Base-by-base conservation (phyloP, 2,888 invertebrate genomes). In the Cremastinae sp. region DNA sequence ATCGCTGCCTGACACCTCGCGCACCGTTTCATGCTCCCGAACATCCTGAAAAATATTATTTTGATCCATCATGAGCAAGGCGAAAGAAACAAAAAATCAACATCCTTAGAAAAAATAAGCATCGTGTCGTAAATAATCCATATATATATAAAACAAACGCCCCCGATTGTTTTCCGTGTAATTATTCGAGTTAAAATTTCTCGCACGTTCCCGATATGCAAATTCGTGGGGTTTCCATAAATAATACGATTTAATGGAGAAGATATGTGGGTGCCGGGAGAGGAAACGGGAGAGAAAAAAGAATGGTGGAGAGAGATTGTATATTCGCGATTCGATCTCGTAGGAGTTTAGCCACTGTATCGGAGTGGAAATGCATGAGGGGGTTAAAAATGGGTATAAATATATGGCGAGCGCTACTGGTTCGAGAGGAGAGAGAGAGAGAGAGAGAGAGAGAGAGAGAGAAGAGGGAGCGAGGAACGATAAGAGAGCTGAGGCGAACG, bases 1-100 rank as follows among this genome's bases (percentile, higher is more conserved):
- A 98, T 97, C 62, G 95, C 95, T 38, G 95, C 94, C 86, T 96
- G 95, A 90, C 98, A 98, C 78, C 97, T 93, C 68, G 96, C 95
- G 90, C 98, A 98, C 68, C 97, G 92, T 90, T 95, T 95, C 90
- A 95, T 94, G 51, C 96, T 88, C 45, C 89, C 96, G 90, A 97
- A 98, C 90, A 97, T 92, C 91, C 98, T 98, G 93, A 3, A 93
- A 92, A 61, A 81, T 84, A 85, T 84, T 82, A 78, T 79, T 72
- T 76, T 75, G 71, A 78, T 38, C 61, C 47, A 61, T 53, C 72
- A 72, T 51, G 10, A 22, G 22, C 1, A 45, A 45, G 3, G 1
- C 18, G 22, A 43, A 59, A 41, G 20, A 8, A 41, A 45, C 41
- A 41, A 18, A n/a, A 3, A 8, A 41, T 12, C 41, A 12, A 58